phyloP scores from a whole-genome alignment of 2,797 vertebrate genomes.

The Premnoplex brunnescens region DNA sequence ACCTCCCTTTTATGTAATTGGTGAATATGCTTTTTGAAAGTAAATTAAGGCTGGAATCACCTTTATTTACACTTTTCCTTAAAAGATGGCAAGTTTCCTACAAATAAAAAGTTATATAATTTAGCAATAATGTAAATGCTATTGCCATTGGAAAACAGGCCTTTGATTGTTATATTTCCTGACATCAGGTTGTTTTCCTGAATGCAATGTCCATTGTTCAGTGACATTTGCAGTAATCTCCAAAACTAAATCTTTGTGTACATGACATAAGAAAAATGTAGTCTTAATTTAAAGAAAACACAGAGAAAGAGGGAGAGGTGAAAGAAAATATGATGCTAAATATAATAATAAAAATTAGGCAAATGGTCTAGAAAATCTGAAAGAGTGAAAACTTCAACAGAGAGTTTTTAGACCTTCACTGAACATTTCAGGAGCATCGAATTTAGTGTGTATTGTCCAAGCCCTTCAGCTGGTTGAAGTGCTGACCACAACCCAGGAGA shows the following conservation, averaged over 20 bases:
- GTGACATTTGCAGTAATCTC: constrained; percentile 71
- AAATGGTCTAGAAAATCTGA: not conserved
- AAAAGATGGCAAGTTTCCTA: not conserved
- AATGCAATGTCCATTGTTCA: constrained; percentile 64
- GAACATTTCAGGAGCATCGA: not conserved
- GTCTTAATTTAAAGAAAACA: constrained; percentile 4
- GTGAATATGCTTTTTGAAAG: not conserved
- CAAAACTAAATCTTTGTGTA: constrained; percentile 51
- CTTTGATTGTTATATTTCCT: constrained; percentile 73
- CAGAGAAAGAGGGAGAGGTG: not conserved
- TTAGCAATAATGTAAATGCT: not conserved
- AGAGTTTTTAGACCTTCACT: not conserved
- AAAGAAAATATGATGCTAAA: not conserved
- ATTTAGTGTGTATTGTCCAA: not conserved
- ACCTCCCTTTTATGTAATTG: not conserved
- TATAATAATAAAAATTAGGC: not conserved
- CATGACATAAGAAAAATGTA: constrained; percentile 5
- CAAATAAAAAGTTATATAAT: not conserved
- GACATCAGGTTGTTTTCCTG: constrained; percentile 69
- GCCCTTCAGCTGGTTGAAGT: not conserved
- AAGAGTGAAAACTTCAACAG: not conserved
- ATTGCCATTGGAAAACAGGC: constrained; percentile 9
- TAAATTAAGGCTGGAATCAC: not conserved
- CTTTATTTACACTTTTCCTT: not conserved
- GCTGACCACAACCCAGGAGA: not conserved